Evolutionary conservation across 2,888 invertebrate genomes (phyloP).

Genomic region (Microplitis manilae): DNA sequence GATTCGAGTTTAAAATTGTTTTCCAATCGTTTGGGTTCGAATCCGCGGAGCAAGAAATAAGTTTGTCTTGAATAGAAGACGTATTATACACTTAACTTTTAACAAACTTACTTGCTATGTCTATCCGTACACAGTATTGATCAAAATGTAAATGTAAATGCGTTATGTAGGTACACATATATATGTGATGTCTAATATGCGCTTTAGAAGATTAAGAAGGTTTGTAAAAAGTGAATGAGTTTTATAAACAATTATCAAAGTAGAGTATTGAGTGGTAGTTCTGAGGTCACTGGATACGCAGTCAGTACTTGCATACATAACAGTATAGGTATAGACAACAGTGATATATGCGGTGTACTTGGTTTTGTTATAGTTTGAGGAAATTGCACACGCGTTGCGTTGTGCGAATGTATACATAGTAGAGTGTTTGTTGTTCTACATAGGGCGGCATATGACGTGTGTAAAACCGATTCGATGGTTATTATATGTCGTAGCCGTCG

Average conservation of each 20-base stretch:
- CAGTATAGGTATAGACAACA: neutral
- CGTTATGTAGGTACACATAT: neutral
- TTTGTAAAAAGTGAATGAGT: conserved; percentile 23
- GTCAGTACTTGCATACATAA: neutral
- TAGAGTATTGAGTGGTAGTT: conserved; percentile 8
- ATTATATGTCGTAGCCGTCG: neutral
- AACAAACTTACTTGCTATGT: neutral
- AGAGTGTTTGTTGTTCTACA: conserved; percentile 26
- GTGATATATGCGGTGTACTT: neutral
- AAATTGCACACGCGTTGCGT: conserved; percentile 27
- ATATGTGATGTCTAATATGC: neutral
- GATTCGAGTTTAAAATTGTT: conserved; percentile 27
- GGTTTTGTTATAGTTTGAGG: neutral
- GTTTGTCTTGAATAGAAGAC: neutral
- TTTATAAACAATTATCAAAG: conserved; percentile 14
- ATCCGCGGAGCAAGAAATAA: neutral
- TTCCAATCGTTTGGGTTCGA: conserved; percentile 8
- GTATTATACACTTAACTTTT: neutral
- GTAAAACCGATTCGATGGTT: conserved; percentile 54
- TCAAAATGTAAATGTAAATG: neutral
- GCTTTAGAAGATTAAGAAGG: neutral
- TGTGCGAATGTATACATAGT: conserved; percentile 9
- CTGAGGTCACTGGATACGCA: neutral
- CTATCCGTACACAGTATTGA: neutral
- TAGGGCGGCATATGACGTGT: conserved; percentile 52